Evolutionary conservation across 1,140 invertebrate species (phyloP).

Genomic region (Drosophila rufa): DNA sequence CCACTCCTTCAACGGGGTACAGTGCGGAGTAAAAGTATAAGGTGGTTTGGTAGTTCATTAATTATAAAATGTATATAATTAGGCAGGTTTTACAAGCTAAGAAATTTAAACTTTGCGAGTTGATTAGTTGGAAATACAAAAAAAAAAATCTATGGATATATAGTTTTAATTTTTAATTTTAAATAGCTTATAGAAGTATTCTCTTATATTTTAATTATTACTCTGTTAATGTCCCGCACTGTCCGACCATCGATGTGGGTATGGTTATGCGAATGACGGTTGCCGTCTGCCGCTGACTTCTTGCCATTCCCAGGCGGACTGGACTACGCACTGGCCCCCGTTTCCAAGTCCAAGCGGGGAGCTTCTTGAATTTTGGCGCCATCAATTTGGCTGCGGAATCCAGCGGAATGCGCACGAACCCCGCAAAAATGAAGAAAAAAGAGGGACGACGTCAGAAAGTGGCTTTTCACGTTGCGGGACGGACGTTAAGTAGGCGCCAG

Average conservation of each 20-base stretch:
- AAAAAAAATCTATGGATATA: too few relatives aligned
- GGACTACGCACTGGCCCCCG: slow-evolving; percentile 21
- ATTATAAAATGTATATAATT: background rate
- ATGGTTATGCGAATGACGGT: slow-evolving; percentile 61
- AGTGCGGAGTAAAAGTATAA: slow-evolving; percentile 10
- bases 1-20: slow-evolving; percentile 64
- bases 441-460: slow-evolving; percentile 30
- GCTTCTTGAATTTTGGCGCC: slow-evolving; percentile 79
- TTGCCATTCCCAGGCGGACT: slow-evolving; percentile 43
- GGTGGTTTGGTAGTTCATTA: background rate
- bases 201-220: background rate
- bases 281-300: slow-evolving; percentile 20
- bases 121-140: too few relatives aligned
- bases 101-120: background rate
- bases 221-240: background rate
- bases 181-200: background rate
- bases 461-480: slow-evolving; percentile 59
- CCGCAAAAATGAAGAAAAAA: slow-evolving; percentile 26
- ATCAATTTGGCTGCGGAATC: slow-evolving; percentile 81
- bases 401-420: slow-evolving; percentile 67
- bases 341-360: slow-evolving; percentile 22
- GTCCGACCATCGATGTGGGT: slow-evolving; percentile 21
- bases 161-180: too few relatives aligned
- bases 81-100: too few relatives aligned
- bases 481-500: slow-evolving; percentile 71